Conservation (phyloP, 2,113 vertebrate species). For the Clarias batrachus region DNA sequence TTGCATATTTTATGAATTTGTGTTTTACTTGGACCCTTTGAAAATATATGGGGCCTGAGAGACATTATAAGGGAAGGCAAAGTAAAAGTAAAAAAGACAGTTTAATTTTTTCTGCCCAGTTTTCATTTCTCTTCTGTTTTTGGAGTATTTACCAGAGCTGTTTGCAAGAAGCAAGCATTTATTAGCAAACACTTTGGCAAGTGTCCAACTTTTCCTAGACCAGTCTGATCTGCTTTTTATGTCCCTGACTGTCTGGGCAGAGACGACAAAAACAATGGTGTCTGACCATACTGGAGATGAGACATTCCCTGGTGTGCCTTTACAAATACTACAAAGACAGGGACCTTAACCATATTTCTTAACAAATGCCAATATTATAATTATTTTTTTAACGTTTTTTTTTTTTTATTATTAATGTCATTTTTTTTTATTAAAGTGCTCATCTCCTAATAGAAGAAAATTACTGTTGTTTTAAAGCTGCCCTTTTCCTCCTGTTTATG, state of each 20-base stretch:
- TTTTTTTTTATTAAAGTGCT: conserved; percentile 18
- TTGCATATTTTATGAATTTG: conserved; percentile 75
- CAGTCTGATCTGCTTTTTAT: conserved; percentile 65
- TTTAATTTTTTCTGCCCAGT: conserved; percentile 30
- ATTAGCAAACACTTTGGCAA: conserved; percentile 72
- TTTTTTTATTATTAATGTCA: conserved; percentile 18
- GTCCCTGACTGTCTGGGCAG: conserved; percentile 56
- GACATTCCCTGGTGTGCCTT: conserved; percentile 23
- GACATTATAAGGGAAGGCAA: conserved; percentile 45
- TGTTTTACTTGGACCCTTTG: conserved; percentile 61
- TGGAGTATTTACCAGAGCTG: conserved; percentile 35
- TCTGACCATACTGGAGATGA: conserved; percentile 40
- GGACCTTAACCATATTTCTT: conserved; percentile 9
- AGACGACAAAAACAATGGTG: conserved; percentile 52
- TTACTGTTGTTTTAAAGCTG: conserved; percentile 9
- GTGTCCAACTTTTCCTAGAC: conserved; percentile 71
- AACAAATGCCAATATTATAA: conserved; percentile 8
- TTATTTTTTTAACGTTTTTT: not conserved
- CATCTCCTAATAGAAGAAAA: conserved; percentile 4
- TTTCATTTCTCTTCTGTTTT: not conserved
- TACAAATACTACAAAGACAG: conserved; percentile 32
- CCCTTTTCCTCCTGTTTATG: not conserved
- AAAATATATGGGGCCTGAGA: conserved; percentile 34
- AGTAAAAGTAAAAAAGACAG: conserved; percentile 40
- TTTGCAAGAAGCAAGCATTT: conserved; percentile 58